Evolutionary conservation across 2,113 vertebrate genomes (phyloP).

Genomic region (Malurus alboscapulatus): DNA sequence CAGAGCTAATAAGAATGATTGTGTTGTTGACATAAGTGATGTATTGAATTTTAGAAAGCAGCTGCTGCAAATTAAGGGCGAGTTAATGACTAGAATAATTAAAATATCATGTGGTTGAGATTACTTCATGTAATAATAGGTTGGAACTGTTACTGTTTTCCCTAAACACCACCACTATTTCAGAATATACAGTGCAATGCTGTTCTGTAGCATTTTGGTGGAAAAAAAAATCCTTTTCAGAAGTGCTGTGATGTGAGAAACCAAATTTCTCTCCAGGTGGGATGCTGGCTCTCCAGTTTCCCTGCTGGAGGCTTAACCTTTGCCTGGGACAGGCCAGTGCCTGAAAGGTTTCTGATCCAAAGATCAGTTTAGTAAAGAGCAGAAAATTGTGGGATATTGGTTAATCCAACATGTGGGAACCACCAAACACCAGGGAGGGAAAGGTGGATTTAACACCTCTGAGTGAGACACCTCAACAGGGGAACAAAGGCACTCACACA

Average conservation of each 20-base stretch:
- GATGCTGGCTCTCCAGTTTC: background rate
- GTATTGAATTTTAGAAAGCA: background rate
- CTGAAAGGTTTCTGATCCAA: background rate
- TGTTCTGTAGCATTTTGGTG: background rate
- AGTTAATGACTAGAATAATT: slow-evolving; percentile 9
- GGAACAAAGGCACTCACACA: background rate
- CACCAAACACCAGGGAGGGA: background rate
- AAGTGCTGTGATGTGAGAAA: background rate
- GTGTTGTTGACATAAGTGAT: background rate
- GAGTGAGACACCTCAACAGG: background rate
- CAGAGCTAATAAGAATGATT: background rate
- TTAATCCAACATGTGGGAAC: background rate
- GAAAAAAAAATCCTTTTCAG: background rate
- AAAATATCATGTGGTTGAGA: background rate
- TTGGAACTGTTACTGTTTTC: background rate
- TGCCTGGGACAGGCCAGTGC: background rate
- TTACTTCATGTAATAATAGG: background rate
- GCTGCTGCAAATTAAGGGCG: slow-evolving; percentile 8
- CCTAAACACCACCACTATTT: background rate
- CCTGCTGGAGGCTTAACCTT: background rate
- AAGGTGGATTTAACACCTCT: background rate
- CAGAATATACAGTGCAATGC: background rate
- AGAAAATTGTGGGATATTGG: background rate
- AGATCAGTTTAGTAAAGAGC: background rate
- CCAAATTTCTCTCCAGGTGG: background rate